A percentile compares a stretch with the other conserved stretches of the same genome.
These are phyloP conservation scores for Myocastor coypus DNA, from an alignment of 2,113 vertebrate species.

Conservation along the genomic window DNA sequence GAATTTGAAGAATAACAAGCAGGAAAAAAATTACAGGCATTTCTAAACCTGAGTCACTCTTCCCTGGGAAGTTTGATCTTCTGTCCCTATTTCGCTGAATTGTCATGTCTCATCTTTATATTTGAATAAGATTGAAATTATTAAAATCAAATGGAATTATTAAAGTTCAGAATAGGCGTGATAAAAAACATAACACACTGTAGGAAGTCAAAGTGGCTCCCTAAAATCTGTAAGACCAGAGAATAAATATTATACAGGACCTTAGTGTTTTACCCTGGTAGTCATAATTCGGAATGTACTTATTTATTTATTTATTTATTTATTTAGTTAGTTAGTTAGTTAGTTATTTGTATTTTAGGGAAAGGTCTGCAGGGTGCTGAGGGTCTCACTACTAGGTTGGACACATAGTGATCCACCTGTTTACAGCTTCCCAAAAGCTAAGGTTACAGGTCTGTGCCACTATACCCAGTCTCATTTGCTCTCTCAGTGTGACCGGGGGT, in stretches of 20 bases:
- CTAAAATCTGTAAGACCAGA: background rate
- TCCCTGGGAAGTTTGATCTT: background rate
- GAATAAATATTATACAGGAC: background rate
- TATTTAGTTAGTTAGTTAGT: too few relatives aligned
- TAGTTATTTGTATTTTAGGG: too few relatives aligned
- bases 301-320: too few relatives aligned
- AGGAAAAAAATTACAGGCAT: background rate
- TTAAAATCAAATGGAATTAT: background rate
- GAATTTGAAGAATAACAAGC: background rate
- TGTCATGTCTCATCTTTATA: background rate
- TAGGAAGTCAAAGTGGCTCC: background rate
- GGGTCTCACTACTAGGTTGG: too few relatives aligned
- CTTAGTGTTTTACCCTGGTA: background rate
- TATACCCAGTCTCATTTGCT: too few relatives aligned
- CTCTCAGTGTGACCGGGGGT: too few relatives aligned
- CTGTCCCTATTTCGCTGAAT: background rate
- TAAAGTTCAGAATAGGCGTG: background rate
- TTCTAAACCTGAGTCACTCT: background rate
- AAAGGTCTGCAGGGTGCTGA: too few relatives aligned
- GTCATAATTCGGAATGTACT: background rate
- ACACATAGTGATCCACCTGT: too few relatives aligned
- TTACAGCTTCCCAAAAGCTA: too few relatives aligned
- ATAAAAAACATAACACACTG: background rate
- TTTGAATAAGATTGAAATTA: background rate
- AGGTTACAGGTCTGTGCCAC: too few relatives aligned